Evolutionary conservation across 2,888 invertebrate species (phyloP), one percentile per base, ranked within the genome.

Genomic region (Saturnia pavonia): DNA sequence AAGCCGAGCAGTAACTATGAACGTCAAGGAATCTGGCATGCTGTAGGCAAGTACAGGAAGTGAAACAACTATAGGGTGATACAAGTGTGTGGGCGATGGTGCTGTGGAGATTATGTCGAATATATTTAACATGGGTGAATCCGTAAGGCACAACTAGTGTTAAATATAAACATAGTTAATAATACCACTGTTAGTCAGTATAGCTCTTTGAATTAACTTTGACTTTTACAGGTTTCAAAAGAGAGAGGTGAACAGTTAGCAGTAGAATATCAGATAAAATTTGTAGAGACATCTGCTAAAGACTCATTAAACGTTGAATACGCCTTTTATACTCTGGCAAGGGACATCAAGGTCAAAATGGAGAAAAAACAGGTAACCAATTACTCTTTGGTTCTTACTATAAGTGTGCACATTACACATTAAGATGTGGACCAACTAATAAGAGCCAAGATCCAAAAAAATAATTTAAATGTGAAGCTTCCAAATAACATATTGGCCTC

Each of bases 251-350:
- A 99, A 94, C 97, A 99, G 94, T 95, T 99, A 90, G 99, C 99
- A 74, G 96, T 99, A 85, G 99, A 99, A 94, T 99, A 99, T 95
- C 98, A 98, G 85, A 99, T 99, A 82, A 99, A 99, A 94, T 99
- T 99, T 94, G 97, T 99, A 96, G 99, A 99, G 94, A 99, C 99
- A 70, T 99, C 99, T 80, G 99, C 99, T 71, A 99, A 99, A 94
- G 97, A 98, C 78, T 98, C 99, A 89, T 97, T 99, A 89, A 99
- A 99, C 90, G 99, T 99, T 68, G 99, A 99, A 92, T 98, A 98
- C 83, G 99, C 99, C 72, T 99, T 99, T 94, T 98, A 98, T 91
- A 99, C 98, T 74, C 95, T 99, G 90, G 99, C 99, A 72, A 96
- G 98, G 90, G 99, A 99, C 92, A 99, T 99, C 85, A 99, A 99